phyloP scores from a whole-genome alignment of 2,888 invertebrate species.

The Hololepta plana region DNA sequence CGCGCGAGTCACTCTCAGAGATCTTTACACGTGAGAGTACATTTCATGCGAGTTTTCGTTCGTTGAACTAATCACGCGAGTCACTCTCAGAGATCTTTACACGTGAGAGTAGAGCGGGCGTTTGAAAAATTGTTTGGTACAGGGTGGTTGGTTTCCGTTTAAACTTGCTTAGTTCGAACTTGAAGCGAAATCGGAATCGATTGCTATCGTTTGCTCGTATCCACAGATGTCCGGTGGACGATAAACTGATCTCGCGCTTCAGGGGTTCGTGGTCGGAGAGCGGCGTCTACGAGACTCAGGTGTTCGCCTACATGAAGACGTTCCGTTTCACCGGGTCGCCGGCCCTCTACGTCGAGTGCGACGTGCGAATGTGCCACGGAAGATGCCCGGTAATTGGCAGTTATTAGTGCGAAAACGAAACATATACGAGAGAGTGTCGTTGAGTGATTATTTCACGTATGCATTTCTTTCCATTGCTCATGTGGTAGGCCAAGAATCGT shows the following conservation, averaged over 20 bases:
- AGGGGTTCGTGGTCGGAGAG: conserved; percentile 86
- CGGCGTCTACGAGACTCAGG: conserved; percentile 82
- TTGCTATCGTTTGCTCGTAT: too few species aligned
- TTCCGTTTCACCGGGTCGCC: conserved; percentile 87
- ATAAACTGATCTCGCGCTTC: conserved; percentile 80
- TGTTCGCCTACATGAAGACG: conserved; percentile 90
- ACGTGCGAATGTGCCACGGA: conserved; percentile 90
- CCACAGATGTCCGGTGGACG: conserved; percentile 74
- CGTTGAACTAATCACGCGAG: too few species aligned
- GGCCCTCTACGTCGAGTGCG: conserved; percentile 85
- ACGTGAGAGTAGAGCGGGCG: too few species aligned
- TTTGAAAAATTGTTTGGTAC: too few species aligned
- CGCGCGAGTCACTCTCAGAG: too few species aligned
- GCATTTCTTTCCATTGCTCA: neutral
- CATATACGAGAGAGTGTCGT: conserved; percentile 2
- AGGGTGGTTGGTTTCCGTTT: too few species aligned
- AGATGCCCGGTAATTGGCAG: conserved; percentile 64
- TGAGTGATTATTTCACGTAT: conserved; percentile 1
- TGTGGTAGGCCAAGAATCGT: neutral
- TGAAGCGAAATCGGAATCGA: too few species aligned
- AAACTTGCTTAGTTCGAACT: too few species aligned
- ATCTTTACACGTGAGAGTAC: too few species aligned
- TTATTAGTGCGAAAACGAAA: conserved; percentile 2
- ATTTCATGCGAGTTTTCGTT: too few species aligned
- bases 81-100: too few species aligned